Base-by-base conservation (phyloP, 2,888 invertebrate genomes). In the Platerodrilus igneus region DNA sequence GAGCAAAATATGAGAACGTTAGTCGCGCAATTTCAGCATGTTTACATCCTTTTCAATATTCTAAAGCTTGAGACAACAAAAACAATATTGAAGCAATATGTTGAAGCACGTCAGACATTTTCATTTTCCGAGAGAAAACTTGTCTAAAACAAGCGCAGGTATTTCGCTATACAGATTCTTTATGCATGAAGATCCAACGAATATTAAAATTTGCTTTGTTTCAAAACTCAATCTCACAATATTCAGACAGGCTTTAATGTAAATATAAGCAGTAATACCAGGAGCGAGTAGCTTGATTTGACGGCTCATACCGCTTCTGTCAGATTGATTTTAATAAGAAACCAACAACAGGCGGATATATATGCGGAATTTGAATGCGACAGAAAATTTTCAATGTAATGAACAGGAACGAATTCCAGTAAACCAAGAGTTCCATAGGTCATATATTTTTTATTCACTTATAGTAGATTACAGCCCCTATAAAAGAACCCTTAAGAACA, bases 131-230 rank as follows among this genome's bases (percentile, higher is more conserved):
- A n/a, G n/a, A n/a, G n/a, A 32, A 43, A 20, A 37, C 14, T 37
- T 37, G 34, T 38, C 30, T 13, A 27, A 50, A n/a, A n/a, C n/a
- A n/a, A 51, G 53, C 50, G 50, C 56, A 58, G 58, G 59, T 60
- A 60, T 59, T 55, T 45, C 53, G 55, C 57, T 57, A 57, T 57
- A 54, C 55, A 55, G 56, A 60, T 57, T 41, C 41, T 57, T 61
- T 60, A 59, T 60, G 60, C 57, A 62, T 58, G n/a, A 55, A 53
- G 59, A 56, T 57, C 56, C 55, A 46, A 51, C 62, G 62, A 61
- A 63, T 64, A 65, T 64, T 65, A 65, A 65, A 65, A 63, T 62
- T 61, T 60, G 63, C 61, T 63, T 65, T 64, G 64, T 65, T 65
- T 63, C 62, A 60, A 60, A 65, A 65, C 60, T 64, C 63, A 64